These are phyloP conservation scores for Heliconius sara DNA, from an alignment of 2,888 invertebrate species.

Conservation along the genomic window DNA sequence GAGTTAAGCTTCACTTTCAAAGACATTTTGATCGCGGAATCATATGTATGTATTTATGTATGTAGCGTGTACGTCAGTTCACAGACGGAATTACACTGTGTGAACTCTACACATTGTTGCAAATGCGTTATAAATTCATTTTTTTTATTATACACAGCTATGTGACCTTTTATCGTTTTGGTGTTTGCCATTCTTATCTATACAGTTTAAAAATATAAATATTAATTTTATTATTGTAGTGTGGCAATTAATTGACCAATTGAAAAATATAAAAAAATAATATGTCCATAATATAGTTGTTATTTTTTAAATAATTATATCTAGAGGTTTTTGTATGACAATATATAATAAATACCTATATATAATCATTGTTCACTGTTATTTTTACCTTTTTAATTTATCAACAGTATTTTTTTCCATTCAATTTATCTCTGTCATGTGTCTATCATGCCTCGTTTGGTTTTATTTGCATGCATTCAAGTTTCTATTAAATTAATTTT, in stretches of 20 bases:
- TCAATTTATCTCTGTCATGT: conserved; percentile 34
- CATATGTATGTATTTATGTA: background rate
- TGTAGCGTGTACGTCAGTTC: background rate
- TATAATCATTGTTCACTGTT: background rate
- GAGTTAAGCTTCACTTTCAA: conserved; percentile 29
- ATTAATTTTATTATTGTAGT: background rate
- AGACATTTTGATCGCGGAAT: conserved; percentile 18
- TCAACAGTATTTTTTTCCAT: conserved; percentile 29
- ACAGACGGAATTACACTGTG: background rate
- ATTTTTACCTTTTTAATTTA: conserved; percentile 20
- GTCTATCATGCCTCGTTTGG: conserved; percentile 20
- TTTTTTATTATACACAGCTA: background rate
- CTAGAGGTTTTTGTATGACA: background rate
- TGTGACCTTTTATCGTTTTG: background rate
- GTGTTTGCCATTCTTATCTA: conserved; percentile 7
- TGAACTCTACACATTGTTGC: background rate
- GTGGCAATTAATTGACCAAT: background rate
- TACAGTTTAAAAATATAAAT: background rate
- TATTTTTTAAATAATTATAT: background rate
- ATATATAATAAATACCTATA: background rate
- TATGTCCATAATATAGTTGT: background rate
- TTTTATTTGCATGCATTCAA: background rate
- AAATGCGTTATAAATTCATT: background rate
- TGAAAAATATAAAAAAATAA: background rate
- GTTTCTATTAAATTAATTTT: background rate